Evolutionary conservation across 2,113 vertebrate species (phyloP).

Genomic region (Tinamus guttatus): DNA sequence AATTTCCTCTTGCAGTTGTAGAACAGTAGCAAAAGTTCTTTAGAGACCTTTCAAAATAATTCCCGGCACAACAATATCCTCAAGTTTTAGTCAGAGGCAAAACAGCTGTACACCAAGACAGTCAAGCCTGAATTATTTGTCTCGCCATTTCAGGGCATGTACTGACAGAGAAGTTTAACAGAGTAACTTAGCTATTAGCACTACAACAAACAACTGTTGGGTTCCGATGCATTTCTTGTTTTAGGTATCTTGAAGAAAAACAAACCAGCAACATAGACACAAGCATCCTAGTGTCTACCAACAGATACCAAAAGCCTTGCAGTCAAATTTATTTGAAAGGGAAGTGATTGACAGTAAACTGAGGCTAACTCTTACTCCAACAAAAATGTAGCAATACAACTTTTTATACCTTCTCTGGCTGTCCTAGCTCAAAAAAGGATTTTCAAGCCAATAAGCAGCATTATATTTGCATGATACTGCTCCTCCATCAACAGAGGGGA

Average conservation of each 20-base stretch:
- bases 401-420: neutral
- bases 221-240: neutral
- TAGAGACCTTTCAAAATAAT: constrained; percentile 32
- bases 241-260: neutral
- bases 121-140: neutral
- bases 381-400: neutral
- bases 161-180: neutral
- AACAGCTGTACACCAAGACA: constrained; percentile 2
- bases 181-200: neutral
- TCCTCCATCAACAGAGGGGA: neutral
- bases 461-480: neutral
- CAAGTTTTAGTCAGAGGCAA: constrained; percentile 2
- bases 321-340: neutral
- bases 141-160: neutral
- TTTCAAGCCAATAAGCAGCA: neutral
- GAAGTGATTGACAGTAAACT: neutral
- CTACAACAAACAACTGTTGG: neutral
- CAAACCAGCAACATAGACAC: neutral
- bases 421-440: neutral
- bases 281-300: neutral
- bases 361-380: neutral
- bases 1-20: constrained; percentile 56
- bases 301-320: neutral
- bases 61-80: neutral
- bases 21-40: constrained; percentile 36